Percentiles rank a stretch among this genome's conserved stretches.
phyloP scores from a whole-genome alignment of 2,797 vertebrate species.

The Ispidina lecontei region DNA sequence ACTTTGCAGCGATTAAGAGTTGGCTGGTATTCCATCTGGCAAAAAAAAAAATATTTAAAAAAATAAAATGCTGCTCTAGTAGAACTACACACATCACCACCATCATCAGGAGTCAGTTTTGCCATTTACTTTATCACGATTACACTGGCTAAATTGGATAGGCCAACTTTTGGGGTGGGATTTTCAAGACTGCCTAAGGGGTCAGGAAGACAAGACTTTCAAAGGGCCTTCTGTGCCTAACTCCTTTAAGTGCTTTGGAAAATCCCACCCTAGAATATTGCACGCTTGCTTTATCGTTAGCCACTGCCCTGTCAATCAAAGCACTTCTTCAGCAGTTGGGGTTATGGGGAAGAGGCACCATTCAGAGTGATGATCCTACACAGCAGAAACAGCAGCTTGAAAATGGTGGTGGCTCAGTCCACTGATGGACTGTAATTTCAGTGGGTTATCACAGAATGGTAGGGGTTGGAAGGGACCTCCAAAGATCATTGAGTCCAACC shows the following conservation, averaged over 20 bases:
- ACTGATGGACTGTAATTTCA: neutral
- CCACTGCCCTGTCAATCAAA: conserved; percentile 55
- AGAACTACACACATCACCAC: conserved; percentile 34
- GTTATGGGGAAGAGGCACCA: neutral
- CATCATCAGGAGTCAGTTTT: conserved; percentile 46
- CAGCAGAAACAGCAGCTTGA: neutral
- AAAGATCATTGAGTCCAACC: no score
- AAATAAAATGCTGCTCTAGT: neutral
- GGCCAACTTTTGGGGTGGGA: conserved; percentile 66
- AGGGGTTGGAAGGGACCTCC: no score
- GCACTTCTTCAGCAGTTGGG: conserved; percentile 2
- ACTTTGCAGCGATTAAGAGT: conserved; percentile 68
- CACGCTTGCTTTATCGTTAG: conserved; percentile 48
- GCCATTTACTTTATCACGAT: conserved; percentile 10
- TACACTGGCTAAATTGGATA: conserved; percentile 47
- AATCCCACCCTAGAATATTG: conserved; percentile 65
- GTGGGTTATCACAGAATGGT: neutral
- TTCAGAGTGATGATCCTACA: neutral
- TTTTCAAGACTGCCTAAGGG: conserved; percentile 66
- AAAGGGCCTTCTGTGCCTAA: conserved; percentile 68
- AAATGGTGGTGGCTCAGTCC: neutral
- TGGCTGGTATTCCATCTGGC: conserved; percentile 65
- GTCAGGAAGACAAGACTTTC: conserved; percentile 67
- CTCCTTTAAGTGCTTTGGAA: conserved; percentile 72
- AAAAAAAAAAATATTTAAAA: neutral